These are phyloP conservation scores for Murina feae DNA, from an alignment of 2,113 vertebrate genomes.

Conservation along the genomic window DNA sequence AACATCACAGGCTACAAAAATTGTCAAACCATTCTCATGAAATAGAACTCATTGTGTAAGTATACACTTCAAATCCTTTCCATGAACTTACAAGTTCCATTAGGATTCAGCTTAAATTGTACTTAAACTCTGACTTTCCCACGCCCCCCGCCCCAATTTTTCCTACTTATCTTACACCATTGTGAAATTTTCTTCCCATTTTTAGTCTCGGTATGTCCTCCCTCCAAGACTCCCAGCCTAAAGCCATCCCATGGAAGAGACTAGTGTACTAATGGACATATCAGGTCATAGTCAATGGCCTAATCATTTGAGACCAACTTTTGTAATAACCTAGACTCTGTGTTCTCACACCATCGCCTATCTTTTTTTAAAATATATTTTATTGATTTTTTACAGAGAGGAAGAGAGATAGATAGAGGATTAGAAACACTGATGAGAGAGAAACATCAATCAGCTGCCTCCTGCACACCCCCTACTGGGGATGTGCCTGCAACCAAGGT, in stretches of 20 bases:
- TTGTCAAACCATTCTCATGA: neutral
- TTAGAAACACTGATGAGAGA: no score
- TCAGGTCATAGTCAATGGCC: neutral
- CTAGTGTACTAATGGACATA: neutral
- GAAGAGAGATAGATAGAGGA: no score
- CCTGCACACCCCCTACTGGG: no score
- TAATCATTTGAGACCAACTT: neutral
- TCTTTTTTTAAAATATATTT: neutral
- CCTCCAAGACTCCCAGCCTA: neutral
- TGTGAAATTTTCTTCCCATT: neutral
- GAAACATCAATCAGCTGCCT: no score
- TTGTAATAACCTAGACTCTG: neutral
- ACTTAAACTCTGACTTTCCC: neutral
- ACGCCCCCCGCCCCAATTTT: neutral
- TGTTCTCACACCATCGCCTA: neutral
- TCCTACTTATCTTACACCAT: neutral
- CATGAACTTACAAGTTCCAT: neutral
- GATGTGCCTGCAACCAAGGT: no score
- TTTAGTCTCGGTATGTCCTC: neutral
- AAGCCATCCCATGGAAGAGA: neutral
- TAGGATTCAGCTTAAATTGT: neutral
- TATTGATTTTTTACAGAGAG: no score
- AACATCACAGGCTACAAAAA: neutral
- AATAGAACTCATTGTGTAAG: neutral
- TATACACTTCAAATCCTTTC: neutral